Evolutionary conservation across 2,113 vertebrate genomes (phyloP), one percentile per base, ranked within the genome.

Genomic region (Leucosticte australis): DNA sequence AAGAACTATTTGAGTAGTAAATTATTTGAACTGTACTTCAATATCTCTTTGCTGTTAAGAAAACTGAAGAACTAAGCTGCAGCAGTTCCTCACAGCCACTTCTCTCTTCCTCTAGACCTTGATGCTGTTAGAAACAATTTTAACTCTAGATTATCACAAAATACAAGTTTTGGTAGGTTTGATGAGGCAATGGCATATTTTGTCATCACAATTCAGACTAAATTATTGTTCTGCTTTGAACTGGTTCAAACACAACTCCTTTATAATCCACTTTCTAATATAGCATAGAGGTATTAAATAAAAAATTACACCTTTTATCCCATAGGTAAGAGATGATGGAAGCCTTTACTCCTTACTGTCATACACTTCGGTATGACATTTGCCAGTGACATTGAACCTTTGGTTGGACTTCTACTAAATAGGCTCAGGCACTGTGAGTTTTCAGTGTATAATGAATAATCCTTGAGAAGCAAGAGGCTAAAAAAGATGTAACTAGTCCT

Each of bases 1-100:
- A 93, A 63, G 19, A 93, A 93, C 59, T 93, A 86, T 90, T 87
- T 67, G 49, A 89, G 35, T 42, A 73, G 41, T 69, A 90, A 74
- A 71, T 95, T 79, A 59, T 87, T 75, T 80, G 44, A 91, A 46
- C 28, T 30, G 10, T 50, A 78, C 31, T 78, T 11, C 49, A 62
- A 89, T 39, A 86, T 15, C 7, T 71, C 41, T 68, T 75, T 53
- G 14, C 28, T 82, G 10, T 78, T 87, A 74, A 81, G 65, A 60
- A 92, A 81, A 64, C 15, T 63, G 24, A 76, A 89, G 28, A 80
- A 30, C 10, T 59, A 59, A 57, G 15, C 27, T 86, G n/a, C 56
- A 81, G 76, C 1, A 3, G 5, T 17, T 83, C 50, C 15, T 83
- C 31, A 33, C 23, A 78, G 31, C 4, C 27, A 49, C 63, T 92